Evolutionary conservation across 2,113 vertebrate genomes (phyloP), one percentile per base, ranked within the genome.

Genomic region (Bambusicola thoracicus): DNA sequence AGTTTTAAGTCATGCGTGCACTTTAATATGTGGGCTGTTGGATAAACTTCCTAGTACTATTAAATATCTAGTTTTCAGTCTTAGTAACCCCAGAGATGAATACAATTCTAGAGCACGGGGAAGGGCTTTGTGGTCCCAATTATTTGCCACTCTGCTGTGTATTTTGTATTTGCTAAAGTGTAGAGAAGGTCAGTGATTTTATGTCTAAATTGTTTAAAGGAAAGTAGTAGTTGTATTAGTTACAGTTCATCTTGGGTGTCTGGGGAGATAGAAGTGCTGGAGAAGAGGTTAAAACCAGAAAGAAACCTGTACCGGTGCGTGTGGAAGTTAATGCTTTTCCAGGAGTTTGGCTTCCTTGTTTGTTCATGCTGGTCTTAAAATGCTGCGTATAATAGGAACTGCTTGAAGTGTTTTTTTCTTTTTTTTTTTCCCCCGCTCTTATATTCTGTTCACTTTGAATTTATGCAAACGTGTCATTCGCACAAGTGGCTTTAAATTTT

Each of bases 1-100:
- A 34, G 30, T 46, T 91, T 67, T 44, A 66, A 83, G 16, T n/a
- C 7, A 21, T 22, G 38, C 0, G 0, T 1, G 0, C 4, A 1
- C 43, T 80, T 85, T 74, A n/a, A 5, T 46, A 6, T 22, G 16
- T 11, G 6, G 21, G 6, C 9, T 85, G 40, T 22, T 3, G 36
- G 41, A 10, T 72, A 40, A 55, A 13, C 19, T 89, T 62, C 8
- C 17, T 5, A 44, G 4, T 8, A 4, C 0, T 56, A 19, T 24
- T 77, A 44, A 85, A 62, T 49, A 24, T 8, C 13, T 83, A 0
- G 0, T 10, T 8, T 34, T 19, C n/a, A 85, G 40, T 11, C 40
- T 76, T 32, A 24, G 11, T 58, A 65, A 40, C 4, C 7, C 43
- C 4, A 11, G 46, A 67, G 51, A 30, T 41, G 0, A 46, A 58